Conservation (phyloP, 30 jellyfish, hydroid and myxozoan genomes). For the Phacellophora camtschatica region DNA sequence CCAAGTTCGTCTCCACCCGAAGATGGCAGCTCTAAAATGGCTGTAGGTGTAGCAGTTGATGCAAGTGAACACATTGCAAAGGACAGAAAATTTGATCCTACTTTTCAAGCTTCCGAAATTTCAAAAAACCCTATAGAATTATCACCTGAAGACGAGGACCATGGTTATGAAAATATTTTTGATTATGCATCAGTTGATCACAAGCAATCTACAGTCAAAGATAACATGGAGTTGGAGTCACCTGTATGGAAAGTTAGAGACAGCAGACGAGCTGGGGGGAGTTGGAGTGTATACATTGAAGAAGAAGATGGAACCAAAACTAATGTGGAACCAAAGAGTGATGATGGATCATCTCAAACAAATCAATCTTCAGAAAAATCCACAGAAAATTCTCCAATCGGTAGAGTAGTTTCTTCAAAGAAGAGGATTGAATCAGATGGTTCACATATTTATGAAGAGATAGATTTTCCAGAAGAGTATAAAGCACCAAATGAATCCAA, state of each 20-base stretch:
- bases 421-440: background rate
- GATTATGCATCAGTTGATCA: conserved; percentile 28
- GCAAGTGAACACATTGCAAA: background rate
- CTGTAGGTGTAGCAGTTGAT: background rate
- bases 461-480: conserved; percentile 34
- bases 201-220: background rate
- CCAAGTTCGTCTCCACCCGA: background rate
- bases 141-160: conserved; percentile 19
- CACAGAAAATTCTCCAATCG: background rate
- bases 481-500: conserved; percentile 2
- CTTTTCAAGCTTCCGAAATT: background rate
- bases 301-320: conserved; percentile 2
- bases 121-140: background rate
- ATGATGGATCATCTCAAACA: background rate
- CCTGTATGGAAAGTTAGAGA: conserved; percentile 26
- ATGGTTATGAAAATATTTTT: conserved; percentile 53
- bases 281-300: conserved; percentile 51
- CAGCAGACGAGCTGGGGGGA: conserved; percentile 62
- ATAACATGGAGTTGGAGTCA: background rate
- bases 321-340: background rate
- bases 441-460: conserved; percentile 58
- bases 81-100: background rate
- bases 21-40: background rate
- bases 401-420: background rate
- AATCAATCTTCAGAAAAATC: background rate